Evolutionary conservation across 2,797 vertebrate species (phyloP).

Genomic region (Sternarchorhynchus goeldii): DNA sequence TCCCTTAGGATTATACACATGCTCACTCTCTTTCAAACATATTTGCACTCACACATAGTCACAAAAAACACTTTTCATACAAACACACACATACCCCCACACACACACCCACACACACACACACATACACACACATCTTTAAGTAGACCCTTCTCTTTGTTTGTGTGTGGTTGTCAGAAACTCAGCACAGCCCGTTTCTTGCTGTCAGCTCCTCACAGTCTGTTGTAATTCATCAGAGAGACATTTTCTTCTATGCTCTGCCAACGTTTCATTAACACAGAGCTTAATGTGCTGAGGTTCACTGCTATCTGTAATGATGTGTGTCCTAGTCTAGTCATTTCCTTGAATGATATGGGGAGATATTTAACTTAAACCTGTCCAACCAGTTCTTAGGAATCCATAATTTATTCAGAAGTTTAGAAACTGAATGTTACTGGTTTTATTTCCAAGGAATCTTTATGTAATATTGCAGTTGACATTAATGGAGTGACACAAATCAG

Average conservation of each 20-base stretch:
- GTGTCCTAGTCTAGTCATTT: background rate
- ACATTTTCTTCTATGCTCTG: constrained; percentile 12
- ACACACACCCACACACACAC: background rate
- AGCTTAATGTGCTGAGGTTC: constrained; percentile 2
- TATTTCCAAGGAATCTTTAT: background rate
- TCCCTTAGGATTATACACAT: background rate
- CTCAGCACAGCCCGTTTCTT: constrained; percentile 30
- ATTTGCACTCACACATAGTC: background rate
- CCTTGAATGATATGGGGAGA: background rate
- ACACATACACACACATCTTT: background rate
- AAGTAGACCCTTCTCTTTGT: constrained; percentile 8
- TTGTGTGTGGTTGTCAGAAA: constrained; percentile 10
- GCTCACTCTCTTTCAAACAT: background rate
- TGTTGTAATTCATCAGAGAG: constrained; percentile 33
- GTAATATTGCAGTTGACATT: too few species aligned
- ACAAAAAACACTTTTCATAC: background rate
- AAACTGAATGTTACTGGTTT: too few species aligned
- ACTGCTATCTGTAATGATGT: constrained; percentile 7
- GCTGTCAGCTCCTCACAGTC: constrained; percentile 23
- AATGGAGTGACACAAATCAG: too few species aligned
- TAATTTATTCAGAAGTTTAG: too few species aligned
- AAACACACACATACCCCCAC: background rate
- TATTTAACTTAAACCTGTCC: too few species aligned
- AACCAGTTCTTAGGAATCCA: too few species aligned
- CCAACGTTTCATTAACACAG: constrained; percentile 35